Evolutionary conservation across 2,797 vertebrate species (phyloP).

Genomic region (Enteromius unitaeniatus): DNA sequence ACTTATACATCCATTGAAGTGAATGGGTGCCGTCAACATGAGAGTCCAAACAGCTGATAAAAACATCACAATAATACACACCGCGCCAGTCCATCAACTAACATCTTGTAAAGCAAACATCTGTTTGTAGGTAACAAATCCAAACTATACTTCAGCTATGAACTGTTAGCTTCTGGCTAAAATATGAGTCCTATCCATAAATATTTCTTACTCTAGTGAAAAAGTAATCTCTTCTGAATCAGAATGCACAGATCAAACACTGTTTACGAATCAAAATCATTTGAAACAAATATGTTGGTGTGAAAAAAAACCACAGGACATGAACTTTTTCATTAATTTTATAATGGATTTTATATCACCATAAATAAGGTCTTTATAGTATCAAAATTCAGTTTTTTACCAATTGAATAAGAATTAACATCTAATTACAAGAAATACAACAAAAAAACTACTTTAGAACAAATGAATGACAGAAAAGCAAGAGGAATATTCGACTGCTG

Average conservation of each 20-base stretch:
- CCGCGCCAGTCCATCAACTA: background rate
- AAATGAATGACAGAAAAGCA: background rate
- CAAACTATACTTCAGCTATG: no score
- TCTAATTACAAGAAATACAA: background rate
- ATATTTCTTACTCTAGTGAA: no score
- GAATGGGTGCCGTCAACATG: background rate
- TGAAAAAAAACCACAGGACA: background rate
- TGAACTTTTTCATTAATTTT: background rate
- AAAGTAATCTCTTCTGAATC: no score
- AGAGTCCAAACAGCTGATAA: background rate
- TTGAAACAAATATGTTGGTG: background rate
- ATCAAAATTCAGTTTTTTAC: no score
- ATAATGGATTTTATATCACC: background rate
- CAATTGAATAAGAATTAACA: background rate
- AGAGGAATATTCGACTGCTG: background rate
- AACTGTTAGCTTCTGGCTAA: no score
- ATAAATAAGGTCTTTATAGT: background rate
- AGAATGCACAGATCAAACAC: background rate
- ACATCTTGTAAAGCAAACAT: background rate
- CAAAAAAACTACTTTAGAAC: background rate
- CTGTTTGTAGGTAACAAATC: no score
- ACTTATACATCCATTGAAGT: background rate
- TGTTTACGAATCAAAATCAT: background rate
- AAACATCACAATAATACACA: background rate
- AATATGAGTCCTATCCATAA: no score